Evolutionary conservation across 2,888 invertebrate genomes (phyloP), one percentile per base, ranked within the genome.

Genomic region (Epirrhoe tristata): DNA sequence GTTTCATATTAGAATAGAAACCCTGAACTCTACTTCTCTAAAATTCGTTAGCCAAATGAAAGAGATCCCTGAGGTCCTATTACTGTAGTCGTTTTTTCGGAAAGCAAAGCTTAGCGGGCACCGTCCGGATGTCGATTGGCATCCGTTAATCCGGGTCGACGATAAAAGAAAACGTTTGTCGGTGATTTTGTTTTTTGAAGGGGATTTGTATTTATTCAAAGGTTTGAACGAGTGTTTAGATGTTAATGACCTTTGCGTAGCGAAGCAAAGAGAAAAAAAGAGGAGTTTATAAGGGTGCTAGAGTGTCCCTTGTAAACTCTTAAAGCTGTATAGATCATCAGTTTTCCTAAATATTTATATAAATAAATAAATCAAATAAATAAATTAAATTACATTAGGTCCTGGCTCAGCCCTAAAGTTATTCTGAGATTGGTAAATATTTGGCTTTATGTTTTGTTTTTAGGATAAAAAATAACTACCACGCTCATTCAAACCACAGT

Each of bases 161-260:
- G 55, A 55, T 55, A 55, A 55, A 55, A 39, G 12, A 39, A 55
- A 39, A 55, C 39, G 55, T 39, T 39, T 17, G 7, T 54, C 34
- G 54, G 54, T 52, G 32, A 52, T 54, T 54, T 34, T 34, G 54
- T 16, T 54, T 54, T 34, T 43, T 43, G 34, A 34, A 14, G 54
- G 54, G 24, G n/a, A 52, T 52, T 52, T 31, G 52, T 52, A 31
- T 31, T 12, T 43, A 43, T 43, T 43, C 39, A 43, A 43, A 43
- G 39, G 39, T 43, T 43, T 43, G 39, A 43, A 43, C 39, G 39
- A 43, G 39, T 12, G 10, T 43, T 43, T 43, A 43, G 39, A 43
- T 43, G 39, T 43, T 43, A 43, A 43, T 5, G 39, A 12, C 39
- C 39, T 43, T 12, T 12, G 39, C 39, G 39, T 7, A 6, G 34